Base-by-base conservation (phyloP, 2,797 vertebrate genomes). In the Sebastolobus alascanus region DNA sequence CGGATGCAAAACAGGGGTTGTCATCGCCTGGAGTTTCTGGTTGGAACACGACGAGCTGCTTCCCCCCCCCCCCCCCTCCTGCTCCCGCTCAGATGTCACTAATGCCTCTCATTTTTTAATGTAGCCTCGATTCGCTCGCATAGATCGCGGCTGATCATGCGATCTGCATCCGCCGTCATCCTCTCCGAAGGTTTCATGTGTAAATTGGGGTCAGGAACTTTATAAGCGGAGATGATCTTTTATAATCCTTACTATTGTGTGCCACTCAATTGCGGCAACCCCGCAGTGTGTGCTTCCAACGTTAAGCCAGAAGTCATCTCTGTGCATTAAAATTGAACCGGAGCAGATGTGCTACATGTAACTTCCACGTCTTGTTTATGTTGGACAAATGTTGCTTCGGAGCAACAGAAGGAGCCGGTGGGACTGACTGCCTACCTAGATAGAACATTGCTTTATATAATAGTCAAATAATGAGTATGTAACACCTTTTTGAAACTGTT, bases 141-240 rank as follows among this genome's bases (percentile, higher is more conserved):
- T 31, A 38, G 29, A 87, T 85, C 61, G 14, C 4, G 10, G 20
- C 29, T 20, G 50, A 84, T 85, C 77, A 73, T 86, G 89, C 40
- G 29, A 66, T 73, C 71, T 73, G 35, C 67, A 40, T 70, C 73
- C 35, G 18, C 58, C 68, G 29, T 82, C 67, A 76, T 89, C 82
- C 89, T 55, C 65, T 63, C 5, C 1, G 18, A 60, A 79, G 75
- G 81, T 80, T 84, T 91, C 84, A 88, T 80, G 83, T 85, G 80
- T 91, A 85, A 88, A 91, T 84, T 91, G 82, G 73, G 85, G 84
- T 90, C 89, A 74, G 77, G 85, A 90, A 85, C 87, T 92, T 87
- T 78, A 84, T 84, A 92, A 92, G 91, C 79, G 18, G 55, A 86
- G 87, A 90, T 93, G 86, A 92, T 92, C 85, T 87, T 88, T 85